A percentile compares a stretch with the other conserved stretches of the same genome.
These are phyloP conservation scores for Cerceris ruficornis DNA, from an alignment of 2,888 invertebrate species.

Conservation along the genomic window DNA sequence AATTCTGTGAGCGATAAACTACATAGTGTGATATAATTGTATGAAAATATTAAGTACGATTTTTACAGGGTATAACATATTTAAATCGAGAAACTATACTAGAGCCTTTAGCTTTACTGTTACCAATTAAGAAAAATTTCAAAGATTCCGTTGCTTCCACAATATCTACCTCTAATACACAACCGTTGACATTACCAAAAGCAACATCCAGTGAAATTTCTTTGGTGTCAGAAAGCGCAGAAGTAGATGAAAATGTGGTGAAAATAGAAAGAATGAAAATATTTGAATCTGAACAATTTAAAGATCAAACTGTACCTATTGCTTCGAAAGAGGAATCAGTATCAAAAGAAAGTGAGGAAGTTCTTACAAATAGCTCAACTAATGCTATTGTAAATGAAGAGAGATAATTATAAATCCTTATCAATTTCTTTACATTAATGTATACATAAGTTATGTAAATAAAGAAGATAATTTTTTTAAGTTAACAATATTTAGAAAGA, in stretches of 20 bases:
- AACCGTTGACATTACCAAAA: conserved; percentile 28
- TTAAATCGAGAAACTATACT: conserved; percentile 78
- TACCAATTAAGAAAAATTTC: conserved; percentile 76
- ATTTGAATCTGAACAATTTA: conserved; percentile 3
- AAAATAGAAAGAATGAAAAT: conserved; percentile 28
- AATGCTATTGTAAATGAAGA: conserved; percentile 24
- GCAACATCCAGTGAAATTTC: conserved; percentile 15
- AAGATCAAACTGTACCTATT: conserved; percentile 8
- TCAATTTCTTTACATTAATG: conserved; percentile 21
- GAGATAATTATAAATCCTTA: conserved; percentile 48
- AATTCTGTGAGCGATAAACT: conserved; percentile 12
- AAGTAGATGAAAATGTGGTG: conserved; percentile 6
- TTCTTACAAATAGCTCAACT: conserved; percentile 20
- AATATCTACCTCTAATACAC: conserved; percentile 39
- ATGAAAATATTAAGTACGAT: conserved; percentile 2
- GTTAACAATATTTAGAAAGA: conserved; percentile 5
- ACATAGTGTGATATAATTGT: neutral
- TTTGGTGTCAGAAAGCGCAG: conserved; percentile 11
- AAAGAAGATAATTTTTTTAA: conserved; percentile 58
- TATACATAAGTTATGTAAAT: conserved; percentile 54
- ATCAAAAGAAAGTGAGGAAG: conserved; percentile 14
- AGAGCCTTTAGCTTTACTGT: conserved; percentile 78
- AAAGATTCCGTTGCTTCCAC: conserved; percentile 68
- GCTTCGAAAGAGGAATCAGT: conserved; percentile 13
- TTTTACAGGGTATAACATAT: conserved; percentile 78